Conservation (phyloP, 2,888 invertebrate genomes). For the Vesta saturnalis region DNA sequence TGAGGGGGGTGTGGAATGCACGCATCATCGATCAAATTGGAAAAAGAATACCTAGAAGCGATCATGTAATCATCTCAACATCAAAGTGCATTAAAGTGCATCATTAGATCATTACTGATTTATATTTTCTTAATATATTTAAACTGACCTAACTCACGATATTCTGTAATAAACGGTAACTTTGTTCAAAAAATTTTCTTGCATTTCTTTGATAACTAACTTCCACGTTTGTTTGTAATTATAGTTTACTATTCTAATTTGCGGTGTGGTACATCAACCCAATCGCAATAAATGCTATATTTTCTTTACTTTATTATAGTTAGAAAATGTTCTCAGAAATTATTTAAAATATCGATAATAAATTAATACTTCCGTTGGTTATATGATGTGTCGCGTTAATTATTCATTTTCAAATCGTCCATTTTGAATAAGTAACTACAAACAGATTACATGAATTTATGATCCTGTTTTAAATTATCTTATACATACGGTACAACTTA, state of each 20-base stretch:
- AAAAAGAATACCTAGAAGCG: constrained; percentile 22
- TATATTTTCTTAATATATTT: constrained; percentile 36
- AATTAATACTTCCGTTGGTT: not conserved
- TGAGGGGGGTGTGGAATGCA: constrained; percentile 33
- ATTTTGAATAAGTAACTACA: not conserved
- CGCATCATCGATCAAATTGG: constrained; percentile 27
- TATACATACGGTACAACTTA: not conserved
- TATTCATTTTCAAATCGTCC: not conserved
- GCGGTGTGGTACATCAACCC: not conserved
- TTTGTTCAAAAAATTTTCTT: not conserved
- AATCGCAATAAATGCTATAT: too few relatives aligned
- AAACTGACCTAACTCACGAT: constrained; percentile 31
- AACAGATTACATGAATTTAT: constrained; percentile 8
- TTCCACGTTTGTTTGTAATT: not conserved
- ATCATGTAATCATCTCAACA: constrained; percentile 29
- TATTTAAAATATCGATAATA: too few relatives aligned
- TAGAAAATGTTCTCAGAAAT: not conserved
- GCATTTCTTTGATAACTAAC: not conserved
- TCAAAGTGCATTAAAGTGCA: constrained; percentile 26
- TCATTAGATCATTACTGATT: constrained; percentile 27
- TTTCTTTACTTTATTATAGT: not conserved
- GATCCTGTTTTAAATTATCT: constrained; percentile 2
- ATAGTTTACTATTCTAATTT: not conserved
- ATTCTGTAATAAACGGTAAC: constrained; percentile 11
- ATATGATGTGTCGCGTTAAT: not conserved